Base-by-base conservation (phyloP, 2,113 vertebrate genomes). In the Hemichromis elongatus region DNA sequence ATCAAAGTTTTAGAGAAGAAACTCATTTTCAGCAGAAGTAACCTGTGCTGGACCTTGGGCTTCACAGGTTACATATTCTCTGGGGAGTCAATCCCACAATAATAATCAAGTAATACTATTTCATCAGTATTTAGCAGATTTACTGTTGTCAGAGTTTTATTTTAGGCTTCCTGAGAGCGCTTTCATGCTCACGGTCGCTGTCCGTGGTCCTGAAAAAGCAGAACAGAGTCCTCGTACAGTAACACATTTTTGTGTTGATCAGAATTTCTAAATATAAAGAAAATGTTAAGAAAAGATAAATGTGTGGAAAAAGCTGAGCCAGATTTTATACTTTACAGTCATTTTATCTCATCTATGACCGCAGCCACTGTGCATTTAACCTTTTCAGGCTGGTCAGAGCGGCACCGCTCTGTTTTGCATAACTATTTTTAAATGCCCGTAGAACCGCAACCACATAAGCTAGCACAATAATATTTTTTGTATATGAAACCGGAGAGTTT, bases 171-270 rank as follows among this genome's bases (percentile, higher is more conserved):
- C 16, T 26, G 26, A 26, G 8, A 26, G 13, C 13, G 8, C 14
- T 1, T 26, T 45, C 13, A 3, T 47, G 21, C 0, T 47, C 9
- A 14, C 2, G 16, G 68, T 0, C 2, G 9, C 40, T 73, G 68
- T 73, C 68, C 9, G 0, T 28, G 40, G 40, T 28, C 0, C 66
- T 73, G 66, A 19, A 28, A 73, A 3, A 28, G 1, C 40, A 0
- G 9, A 45, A 9, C 21, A 1, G 2, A 28, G 13, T 1, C 42
- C 14, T 28, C 2, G 5, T 45, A 6, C 2, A 26, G 5, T 6
- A 0, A n/a, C 4, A 21, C 11, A 21, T 18, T 10, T 70, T 45
- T 45, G 40, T 37, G 33, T 26, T 9, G 13, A 1, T 40, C 40
- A 3, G 35, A 28, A 47, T 47, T 1, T 73, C 11, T 28, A 9